Evolutionary conservation across 2,113 vertebrate species (phyloP).

Genomic region (Cariama cristata): DNA sequence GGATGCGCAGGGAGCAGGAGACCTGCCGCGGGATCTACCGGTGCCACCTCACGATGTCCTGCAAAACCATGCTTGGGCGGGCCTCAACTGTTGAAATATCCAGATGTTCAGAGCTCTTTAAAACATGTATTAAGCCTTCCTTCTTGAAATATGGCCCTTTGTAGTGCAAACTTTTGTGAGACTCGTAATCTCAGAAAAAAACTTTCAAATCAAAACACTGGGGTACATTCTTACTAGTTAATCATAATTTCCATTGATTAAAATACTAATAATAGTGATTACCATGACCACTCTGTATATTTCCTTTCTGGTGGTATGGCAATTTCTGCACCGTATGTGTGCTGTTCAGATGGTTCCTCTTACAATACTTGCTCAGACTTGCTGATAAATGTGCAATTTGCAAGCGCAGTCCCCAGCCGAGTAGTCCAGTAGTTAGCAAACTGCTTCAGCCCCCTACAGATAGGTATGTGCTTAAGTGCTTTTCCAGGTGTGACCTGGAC

Average conservation of each 20-base stretch:
- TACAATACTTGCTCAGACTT: neutral
- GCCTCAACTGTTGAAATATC: neutral
- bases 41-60: neutral
- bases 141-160: neutral
- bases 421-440: neutral
- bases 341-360: neutral
- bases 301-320: neutral
- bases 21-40: neutral
- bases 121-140: neutral
- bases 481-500: neutral
- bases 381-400: neutral
- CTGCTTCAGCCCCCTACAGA: neutral
- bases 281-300: neutral
- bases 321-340: neutral
- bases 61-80: neutral
- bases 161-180: neutral
- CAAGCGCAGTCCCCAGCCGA: neutral
- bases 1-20: neutral
- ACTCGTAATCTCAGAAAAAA: neutral
- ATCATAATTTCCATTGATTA: neutral
- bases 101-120: neutral
- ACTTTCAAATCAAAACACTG: neutral
- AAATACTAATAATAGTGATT: neutral
- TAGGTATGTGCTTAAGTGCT: neutral
- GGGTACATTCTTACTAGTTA: neutral